Conservation (phyloP, 1,140 invertebrate species). For the Magallana ariakensis region DNA sequence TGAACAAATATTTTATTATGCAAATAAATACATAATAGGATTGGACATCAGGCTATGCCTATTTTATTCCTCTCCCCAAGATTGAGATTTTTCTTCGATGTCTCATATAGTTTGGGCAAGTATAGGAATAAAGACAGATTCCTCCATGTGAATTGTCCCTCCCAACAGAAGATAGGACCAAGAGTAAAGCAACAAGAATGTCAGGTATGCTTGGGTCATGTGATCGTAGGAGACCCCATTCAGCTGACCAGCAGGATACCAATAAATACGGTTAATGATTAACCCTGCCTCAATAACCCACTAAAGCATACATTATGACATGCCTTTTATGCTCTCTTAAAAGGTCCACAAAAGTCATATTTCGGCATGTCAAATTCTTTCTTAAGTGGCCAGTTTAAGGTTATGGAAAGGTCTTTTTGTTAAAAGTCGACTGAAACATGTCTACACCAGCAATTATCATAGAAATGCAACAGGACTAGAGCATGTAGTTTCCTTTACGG, state of each 20-base stretch:
- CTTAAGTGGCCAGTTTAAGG: constrained; percentile 3
- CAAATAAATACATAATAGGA: no score
- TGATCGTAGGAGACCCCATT: not conserved
- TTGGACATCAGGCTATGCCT: no score
- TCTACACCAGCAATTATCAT: no score
- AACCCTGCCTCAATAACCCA: not conserved
- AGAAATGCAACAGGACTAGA: no score
- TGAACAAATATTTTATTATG: no score
- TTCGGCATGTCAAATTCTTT: constrained; percentile 29
- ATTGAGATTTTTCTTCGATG: constrained; percentile 19
- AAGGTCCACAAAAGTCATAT: constrained; percentile 32
- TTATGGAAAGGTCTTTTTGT: not conserved
- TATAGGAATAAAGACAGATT: not conserved
- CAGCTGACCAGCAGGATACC: not conserved
- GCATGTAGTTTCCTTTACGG: no score
- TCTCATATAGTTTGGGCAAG: not conserved
- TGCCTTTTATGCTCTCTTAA: constrained; percentile 23
- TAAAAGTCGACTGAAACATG: not conserved
- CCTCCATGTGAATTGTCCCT: not conserved
- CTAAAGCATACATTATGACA: not conserved
- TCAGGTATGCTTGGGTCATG: constrained; percentile 13
- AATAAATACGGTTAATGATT: constrained; percentile 22
- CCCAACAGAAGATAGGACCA: not conserved
- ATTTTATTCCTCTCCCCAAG: no score
- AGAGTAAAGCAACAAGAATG: not conserved